Evolutionary conservation across 2,113 vertebrate species (phyloP).

Genomic region (Merops nubicus): DNA sequence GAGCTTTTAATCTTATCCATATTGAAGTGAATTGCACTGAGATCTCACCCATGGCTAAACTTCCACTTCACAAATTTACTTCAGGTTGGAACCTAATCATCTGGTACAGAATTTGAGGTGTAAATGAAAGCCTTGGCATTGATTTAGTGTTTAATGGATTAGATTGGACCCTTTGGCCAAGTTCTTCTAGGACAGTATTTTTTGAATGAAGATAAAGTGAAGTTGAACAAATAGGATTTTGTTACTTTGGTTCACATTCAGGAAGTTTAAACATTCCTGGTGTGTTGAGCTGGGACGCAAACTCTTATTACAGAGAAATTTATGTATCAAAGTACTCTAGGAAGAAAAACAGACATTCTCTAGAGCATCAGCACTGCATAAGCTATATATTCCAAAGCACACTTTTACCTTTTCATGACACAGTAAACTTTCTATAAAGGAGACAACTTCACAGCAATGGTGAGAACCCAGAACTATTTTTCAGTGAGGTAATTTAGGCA

Average conservation of each 20-base stretch:
- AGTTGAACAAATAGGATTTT: not conserved
- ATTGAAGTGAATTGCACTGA: not conserved
- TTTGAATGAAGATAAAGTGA: not conserved
- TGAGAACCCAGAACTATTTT: not conserved
- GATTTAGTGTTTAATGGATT: not conserved
- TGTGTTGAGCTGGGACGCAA: not conserved
- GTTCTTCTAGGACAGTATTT: not conserved
- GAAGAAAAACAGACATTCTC: not conserved
- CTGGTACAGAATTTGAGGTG: not conserved
- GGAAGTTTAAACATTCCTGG: not conserved
- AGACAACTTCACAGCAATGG: not conserved
- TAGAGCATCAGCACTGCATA: not conserved
- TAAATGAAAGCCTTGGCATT: not conserved
- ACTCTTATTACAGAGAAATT: not conserved
- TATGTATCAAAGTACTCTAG: not conserved
- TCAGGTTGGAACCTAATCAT: not conserved
- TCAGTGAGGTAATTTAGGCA: not conserved
- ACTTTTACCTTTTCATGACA: not conserved
- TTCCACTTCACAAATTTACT: not conserved
- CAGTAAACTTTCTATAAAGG: not conserved
- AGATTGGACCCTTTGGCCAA: not conserved
- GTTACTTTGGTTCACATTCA: not conserved
- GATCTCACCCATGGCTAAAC: not conserved
- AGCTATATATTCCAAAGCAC: not conserved
- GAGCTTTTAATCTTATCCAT: not conserved